Evolutionary conservation across 2,797 vertebrate species (phyloP).

Genomic region (Danio albolineatus): DNA sequence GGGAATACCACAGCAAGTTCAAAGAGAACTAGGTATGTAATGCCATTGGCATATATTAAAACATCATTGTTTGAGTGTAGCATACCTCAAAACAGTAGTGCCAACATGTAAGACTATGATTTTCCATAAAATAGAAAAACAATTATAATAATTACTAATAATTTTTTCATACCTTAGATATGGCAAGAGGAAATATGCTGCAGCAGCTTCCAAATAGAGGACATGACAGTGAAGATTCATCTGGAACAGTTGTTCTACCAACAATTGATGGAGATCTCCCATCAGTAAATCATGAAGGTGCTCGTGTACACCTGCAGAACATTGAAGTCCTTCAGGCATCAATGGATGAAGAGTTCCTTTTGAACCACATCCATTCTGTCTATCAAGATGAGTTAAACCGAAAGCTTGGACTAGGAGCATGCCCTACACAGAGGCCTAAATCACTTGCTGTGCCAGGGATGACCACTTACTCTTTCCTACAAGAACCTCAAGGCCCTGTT

Average conservation of each 20-base stretch:
- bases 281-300: constrained; percentile 70
- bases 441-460: constrained; percentile 92
- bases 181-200: constrained; percentile 73
- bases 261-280: constrained; percentile 83
- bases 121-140: no score
- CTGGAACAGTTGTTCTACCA: constrained; percentile 76
- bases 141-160: neutral
- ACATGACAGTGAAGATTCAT: constrained; percentile 49
- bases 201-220: constrained; percentile 65
- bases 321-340: constrained; percentile 80
- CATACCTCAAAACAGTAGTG: neutral
- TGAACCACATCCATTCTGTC: constrained; percentile 81
- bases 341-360: constrained; percentile 78
- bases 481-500: constrained; percentile 86
- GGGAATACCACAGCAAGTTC: constrained; percentile 94
- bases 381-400: constrained; percentile 85
- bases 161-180: constrained; percentile 62
- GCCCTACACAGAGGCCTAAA: constrained; percentile 83
- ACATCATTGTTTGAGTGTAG: neutral
- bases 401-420: constrained; percentile 71
- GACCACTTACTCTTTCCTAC: constrained; percentile 80
- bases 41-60: neutral
- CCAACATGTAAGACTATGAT: neutral
- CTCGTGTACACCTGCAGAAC: constrained; percentile 84
- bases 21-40: constrained; percentile 90